phyloP scores from a whole-genome alignment of 2,888 invertebrate genomes.

The Epicampocera succincta region DNA sequence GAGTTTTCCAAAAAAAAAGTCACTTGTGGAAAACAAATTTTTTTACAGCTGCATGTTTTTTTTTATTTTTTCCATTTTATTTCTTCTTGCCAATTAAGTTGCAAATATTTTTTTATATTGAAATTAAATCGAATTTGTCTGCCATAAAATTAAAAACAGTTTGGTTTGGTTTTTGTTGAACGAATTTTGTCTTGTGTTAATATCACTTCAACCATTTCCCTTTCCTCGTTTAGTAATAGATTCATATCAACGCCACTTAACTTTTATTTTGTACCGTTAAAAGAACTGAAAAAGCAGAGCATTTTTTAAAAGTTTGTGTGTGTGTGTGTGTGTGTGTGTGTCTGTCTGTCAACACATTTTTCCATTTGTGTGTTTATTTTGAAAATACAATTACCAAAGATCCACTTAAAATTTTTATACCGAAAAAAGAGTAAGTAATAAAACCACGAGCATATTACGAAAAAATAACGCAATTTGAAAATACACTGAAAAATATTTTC shows the following conservation, averaged over 20 bases:
- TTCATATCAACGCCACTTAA: constrained; percentile 45
- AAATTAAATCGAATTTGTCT: constrained; percentile 56
- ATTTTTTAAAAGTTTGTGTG: neutral
- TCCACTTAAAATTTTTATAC: constrained; percentile 42
- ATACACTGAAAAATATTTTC: constrained; percentile 24
- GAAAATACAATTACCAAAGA: constrained; percentile 63
- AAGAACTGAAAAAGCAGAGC: neutral
- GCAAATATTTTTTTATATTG: constrained; percentile 1
- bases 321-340: neutral
- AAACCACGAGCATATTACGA: constrained; percentile 3
- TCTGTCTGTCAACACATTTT: constrained; percentile 4
- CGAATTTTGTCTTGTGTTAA: constrained; percentile 20
- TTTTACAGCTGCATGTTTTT: too few relatives aligned
- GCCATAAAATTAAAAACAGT: constrained; percentile 53
- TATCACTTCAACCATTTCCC: constrained; percentile 41
- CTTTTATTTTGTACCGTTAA: constrained; percentile 1
- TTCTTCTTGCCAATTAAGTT: constrained; percentile 8
- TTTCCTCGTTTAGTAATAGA: constrained; percentile 31
- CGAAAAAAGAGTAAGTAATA: constrained; percentile 6
- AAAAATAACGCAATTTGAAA: constrained; percentile 8
- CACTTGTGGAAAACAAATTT: too few relatives aligned
- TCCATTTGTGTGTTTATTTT: constrained; percentile 53
- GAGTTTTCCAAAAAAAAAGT: too few relatives aligned
- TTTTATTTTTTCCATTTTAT: neutral
- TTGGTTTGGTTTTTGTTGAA: constrained; percentile 41